Evolutionary conservation across 2,113 vertebrate genomes (phyloP).

Genomic region (Athene cunicularia): DNA sequence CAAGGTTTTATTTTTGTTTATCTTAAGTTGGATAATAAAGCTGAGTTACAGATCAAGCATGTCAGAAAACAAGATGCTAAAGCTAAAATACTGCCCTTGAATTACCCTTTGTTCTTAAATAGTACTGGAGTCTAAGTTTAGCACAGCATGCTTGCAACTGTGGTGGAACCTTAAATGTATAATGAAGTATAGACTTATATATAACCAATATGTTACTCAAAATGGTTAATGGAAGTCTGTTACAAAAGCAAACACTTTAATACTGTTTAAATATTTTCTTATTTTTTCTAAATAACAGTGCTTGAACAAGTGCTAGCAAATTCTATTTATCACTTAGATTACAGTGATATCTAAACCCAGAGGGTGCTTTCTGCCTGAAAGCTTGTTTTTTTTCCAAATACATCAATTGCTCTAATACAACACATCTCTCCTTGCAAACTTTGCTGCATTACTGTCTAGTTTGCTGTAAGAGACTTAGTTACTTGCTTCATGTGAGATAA

Average conservation of each 20-base stretch:
- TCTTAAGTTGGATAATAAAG: background rate
- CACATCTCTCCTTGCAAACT: background rate
- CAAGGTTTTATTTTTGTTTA: background rate
- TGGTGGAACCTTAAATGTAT: background rate
- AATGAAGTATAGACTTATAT: background rate
- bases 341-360: background rate
- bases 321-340: background rate
- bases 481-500: background rate
- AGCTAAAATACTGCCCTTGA: background rate
- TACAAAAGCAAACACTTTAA: background rate
- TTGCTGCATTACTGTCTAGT: background rate
- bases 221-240: background rate
- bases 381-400: constrained; percentile 10
- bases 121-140: background rate
- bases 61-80: background rate
- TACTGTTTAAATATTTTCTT: background rate
- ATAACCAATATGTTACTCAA: background rate
- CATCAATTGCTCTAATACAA: background rate
- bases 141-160: background rate
- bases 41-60: background rate
- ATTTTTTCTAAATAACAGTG: background rate
- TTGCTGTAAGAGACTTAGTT: background rate
- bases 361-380: background rate
- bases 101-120: background rate
- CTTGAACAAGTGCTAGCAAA: background rate